These are phyloP conservation scores for Acridotheres tristis DNA, from an alignment of 2,797 vertebrate species.

Conservation along the genomic window DNA sequence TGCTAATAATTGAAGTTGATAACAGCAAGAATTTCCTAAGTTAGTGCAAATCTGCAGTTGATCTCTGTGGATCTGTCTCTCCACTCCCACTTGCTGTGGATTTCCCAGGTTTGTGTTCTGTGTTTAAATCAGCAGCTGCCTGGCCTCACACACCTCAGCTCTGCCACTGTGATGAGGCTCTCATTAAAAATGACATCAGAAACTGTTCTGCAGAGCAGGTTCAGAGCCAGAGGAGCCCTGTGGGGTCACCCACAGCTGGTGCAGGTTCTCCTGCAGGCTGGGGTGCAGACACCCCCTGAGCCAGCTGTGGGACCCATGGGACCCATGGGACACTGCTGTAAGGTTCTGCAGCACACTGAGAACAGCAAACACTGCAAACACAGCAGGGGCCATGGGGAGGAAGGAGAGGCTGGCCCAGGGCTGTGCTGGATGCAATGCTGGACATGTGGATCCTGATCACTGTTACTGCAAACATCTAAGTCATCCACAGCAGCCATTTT, in stretches of 20 bases:
- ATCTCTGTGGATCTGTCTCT: background rate
- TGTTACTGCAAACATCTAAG: background rate
- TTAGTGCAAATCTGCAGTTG: background rate
- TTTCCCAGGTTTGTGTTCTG: background rate
- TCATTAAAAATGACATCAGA: background rate
- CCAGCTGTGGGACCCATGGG: accelerated
- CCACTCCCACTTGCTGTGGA: background rate
- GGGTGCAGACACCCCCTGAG: background rate
- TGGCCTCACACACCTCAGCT: background rate
- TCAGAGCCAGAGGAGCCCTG: background rate
- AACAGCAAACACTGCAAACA: background rate
- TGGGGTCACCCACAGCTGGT: background rate
- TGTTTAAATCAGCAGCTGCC: background rate
- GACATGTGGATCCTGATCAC: background rate
- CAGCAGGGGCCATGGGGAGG: background rate
- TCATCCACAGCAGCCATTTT: background rate
- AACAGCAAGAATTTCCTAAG: background rate
- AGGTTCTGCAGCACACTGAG: background rate
- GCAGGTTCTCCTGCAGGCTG: background rate
- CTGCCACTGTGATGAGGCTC: background rate
- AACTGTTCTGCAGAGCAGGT: background rate
- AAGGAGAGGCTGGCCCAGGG: background rate
- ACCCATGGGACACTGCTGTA: background rate
- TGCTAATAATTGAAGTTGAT: background rate
- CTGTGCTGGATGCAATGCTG: background rate